A percentile compares a stretch with the other conserved stretches of the same genome.
phyloP scores from a whole-genome alignment of 2,888 invertebrate species.

The Coenonympha glycerion region DNA sequence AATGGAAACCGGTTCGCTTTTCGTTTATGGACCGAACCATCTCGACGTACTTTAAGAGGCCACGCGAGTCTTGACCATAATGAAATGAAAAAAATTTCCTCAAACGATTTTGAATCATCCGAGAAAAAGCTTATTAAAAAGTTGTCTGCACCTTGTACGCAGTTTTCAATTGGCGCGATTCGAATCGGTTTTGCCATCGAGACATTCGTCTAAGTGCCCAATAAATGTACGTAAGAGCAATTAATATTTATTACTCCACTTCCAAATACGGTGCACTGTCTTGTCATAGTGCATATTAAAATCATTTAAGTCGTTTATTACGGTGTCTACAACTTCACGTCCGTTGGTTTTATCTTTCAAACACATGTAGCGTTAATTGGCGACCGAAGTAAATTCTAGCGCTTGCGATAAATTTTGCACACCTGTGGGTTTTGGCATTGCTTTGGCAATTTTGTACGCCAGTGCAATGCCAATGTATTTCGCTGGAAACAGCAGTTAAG shows the following conservation, averaged over 20 bases:
- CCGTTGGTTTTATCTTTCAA: slow-evolving; percentile 28
- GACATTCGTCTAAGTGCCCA: slow-evolving; percentile 13
- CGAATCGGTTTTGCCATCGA: slow-evolving; percentile 18
- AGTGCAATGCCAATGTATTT: no score
- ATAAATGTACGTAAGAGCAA: slow-evolving; percentile 19
- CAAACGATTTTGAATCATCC: slow-evolving; percentile 7
- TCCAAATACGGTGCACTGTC: slow-evolving; percentile 18
- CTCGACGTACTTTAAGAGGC: slow-evolving; percentile 23
- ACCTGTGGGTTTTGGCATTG: neutral
- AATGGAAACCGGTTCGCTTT: slow-evolving; percentile 63
- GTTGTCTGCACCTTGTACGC: slow-evolving; percentile 3
- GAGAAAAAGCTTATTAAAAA: slow-evolving; percentile 10
- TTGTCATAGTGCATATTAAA: slow-evolving; percentile 24
- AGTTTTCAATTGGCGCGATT: slow-evolving; percentile 12
- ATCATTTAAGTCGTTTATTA: slow-evolving; percentile 23
- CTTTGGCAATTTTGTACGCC: no score
- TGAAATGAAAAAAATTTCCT: slow-evolving; percentile 18
- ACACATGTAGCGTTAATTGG: neutral
- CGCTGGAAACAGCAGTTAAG: no score
- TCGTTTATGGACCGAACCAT: slow-evolving; percentile 52
- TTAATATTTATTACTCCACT: slow-evolving; percentile 27
- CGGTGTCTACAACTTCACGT: slow-evolving; percentile 16
- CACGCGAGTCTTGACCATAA: slow-evolving; percentile 19
- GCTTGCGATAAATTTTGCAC: neutral
- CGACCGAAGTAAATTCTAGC: neutral